Percentiles rank a stretch among this genome's conserved stretches.
Evolutionary conservation across 2,888 invertebrate genomes (phyloP).

Genomic region (Aromia moschata): DNA sequence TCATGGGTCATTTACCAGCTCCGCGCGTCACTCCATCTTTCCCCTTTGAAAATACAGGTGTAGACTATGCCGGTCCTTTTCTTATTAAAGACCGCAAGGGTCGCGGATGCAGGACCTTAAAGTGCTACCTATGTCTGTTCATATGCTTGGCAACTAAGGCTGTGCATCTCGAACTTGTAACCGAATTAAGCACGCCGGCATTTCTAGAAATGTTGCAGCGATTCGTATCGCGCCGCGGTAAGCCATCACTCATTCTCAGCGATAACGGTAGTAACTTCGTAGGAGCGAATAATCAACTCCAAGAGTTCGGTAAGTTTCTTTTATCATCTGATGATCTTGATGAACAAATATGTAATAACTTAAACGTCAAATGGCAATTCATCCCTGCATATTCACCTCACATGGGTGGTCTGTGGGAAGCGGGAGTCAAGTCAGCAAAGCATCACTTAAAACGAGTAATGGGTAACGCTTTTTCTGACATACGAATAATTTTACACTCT

Average conservation of each 20-base stretch:
- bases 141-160: slow-evolving; percentile 40
- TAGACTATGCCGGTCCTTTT: slow-evolving; percentile 43
- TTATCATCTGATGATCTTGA: neutral
- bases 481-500: neutral
- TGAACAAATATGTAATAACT: neutral
- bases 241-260: neutral
- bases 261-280: neutral
- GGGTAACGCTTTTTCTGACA: neutral
- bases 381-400: neutral
- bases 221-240: neutral
- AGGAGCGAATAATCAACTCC: neutral
- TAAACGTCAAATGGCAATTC: neutral
- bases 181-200: slow-evolving; percentile 33
- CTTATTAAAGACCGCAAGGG: slow-evolving; percentile 28
- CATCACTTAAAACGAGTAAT: neutral
- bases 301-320: neutral
- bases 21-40: slow-evolving; percentile 20
- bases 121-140: slow-evolving; percentile 38
- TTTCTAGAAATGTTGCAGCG: neutral
- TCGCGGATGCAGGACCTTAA: slow-evolving; percentile 24
- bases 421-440: neutral
- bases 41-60: slow-evolving; percentile 34
- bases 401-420: neutral
- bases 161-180: slow-evolving; percentile 41
- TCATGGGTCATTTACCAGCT: slow-evolving; percentile 38